Base-by-base conservation (phyloP, 1,140 invertebrate species). In the Habropoda laboriosa region DNA sequence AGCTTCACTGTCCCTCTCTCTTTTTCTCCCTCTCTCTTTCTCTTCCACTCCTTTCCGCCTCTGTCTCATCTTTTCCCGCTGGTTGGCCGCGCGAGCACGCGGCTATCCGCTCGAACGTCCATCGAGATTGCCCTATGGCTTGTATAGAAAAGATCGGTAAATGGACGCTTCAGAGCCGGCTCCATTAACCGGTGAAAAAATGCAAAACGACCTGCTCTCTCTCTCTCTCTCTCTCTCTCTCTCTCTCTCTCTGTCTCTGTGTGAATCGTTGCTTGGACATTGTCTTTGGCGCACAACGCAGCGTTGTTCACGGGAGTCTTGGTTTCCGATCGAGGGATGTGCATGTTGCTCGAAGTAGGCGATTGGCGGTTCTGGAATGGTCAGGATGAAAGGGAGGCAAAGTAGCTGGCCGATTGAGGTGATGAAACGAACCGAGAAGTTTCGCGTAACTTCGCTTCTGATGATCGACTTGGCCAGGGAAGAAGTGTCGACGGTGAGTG, bases 101-200 rank as follows among this genome's bases (percentile, higher is more conserved):
- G 40, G 16, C 53, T 45, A 57, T 77, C 30, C 63, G 64, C 73
- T 53, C 51, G n/a, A 27, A 32, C 35, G 42, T 77, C 53, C 67
- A 51, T 45, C 67, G 75, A 71, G 75, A 78, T 78, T 60, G 75
- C 45, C 67, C 66, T 16, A 8, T 47, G 13, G 30, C 32, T 18
- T 78, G 45, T 60, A 60, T 60, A 71, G 55, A 40, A 42, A 51
- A 32, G 75, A 61, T 40, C 75, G 42, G 24, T 78, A 78, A 78
- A 78, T 78, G 66, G 55, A 71, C 66, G 75, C 67, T 71, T 71
- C 32, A 51, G 27, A 58, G 53, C 55, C 66, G 66, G 42, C 66
- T 70, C 66, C 45, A 77, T 77, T 77, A 60, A 77, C 42, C 53
- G 75, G 35, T 78, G 67, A 71, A 78, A 68, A 78, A 78, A 78